These are phyloP conservation scores for Pyrochroa serraticornis DNA, from an alignment of 2,888 invertebrate species.

Conservation along the genomic window DNA sequence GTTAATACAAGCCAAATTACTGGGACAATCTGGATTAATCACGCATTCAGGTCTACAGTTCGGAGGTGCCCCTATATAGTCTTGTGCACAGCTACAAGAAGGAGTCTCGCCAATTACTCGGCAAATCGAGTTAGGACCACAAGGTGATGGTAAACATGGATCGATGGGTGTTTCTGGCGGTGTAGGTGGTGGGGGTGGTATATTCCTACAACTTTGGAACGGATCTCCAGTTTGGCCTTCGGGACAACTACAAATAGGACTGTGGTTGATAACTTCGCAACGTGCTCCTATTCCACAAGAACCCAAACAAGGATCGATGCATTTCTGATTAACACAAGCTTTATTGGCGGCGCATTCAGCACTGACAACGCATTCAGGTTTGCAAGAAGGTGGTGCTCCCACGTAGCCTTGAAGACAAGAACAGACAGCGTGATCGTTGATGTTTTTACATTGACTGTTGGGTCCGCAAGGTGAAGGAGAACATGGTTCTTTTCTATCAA, in stretches of 20 bases:
- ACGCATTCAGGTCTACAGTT: constrained; percentile 84
- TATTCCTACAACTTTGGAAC: constrained; percentile 73
- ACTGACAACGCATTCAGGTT: constrained; percentile 62
- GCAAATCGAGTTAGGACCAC: constrained; percentile 82
- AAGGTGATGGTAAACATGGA: constrained; percentile 79
- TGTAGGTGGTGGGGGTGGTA: constrained; percentile 56
- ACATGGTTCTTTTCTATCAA: constrained; percentile 55
- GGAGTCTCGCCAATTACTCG: constrained; percentile 69
- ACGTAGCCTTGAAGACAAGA: constrained; percentile 61
- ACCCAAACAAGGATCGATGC: constrained; percentile 64
- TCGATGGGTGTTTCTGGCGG: constrained; percentile 56
- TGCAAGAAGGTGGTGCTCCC: constrained; percentile 64
- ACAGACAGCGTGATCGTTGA: constrained; percentile 61
- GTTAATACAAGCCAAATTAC: constrained; percentile 78
- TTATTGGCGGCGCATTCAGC: constrained; percentile 61
- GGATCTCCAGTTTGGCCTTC: constrained; percentile 76
- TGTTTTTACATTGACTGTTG: constrained; percentile 62
- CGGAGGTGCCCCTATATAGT: constrained; percentile 80
- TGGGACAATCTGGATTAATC: constrained; percentile 80
- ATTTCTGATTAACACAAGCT: constrained; percentile 63
- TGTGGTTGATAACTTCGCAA: constrained; percentile 63
- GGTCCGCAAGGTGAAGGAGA: constrained; percentile 62
- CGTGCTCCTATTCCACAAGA: constrained; percentile 62
- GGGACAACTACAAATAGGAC: constrained; percentile 63
- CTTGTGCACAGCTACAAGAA: constrained; percentile 77